Conservation (phyloP, 1,140 invertebrate genomes). For the Calosoma granatense region DNA sequence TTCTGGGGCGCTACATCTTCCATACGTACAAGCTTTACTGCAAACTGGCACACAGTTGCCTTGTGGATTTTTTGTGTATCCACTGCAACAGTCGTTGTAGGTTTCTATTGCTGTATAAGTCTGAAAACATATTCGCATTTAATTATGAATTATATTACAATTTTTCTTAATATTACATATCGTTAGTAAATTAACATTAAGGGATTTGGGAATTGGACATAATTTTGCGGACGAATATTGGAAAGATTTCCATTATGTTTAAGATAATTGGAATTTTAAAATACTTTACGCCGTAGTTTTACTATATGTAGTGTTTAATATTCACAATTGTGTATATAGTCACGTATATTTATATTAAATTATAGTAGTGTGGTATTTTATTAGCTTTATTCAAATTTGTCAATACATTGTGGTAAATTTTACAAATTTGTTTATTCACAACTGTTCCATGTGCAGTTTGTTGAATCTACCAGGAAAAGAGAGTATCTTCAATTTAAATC, state of each 20-base stretch:
- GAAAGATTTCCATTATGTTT: not conserved
- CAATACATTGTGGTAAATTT: not conserved
- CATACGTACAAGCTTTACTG: slow-evolving; percentile 30
- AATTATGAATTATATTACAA: not conserved
- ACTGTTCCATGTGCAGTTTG: too few relatives aligned
- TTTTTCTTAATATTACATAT: not conserved
- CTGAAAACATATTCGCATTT: not conserved
- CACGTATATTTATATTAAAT: not conserved
- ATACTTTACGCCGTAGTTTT: not conserved
- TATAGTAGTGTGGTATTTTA: not conserved
- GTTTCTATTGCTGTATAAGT: not conserved
- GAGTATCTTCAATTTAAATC: too few relatives aligned
- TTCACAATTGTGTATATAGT: too few relatives aligned
- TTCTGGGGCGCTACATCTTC: slow-evolving; percentile 25
- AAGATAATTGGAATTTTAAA: not conserved
- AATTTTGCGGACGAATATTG: not conserved
- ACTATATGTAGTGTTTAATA: too few relatives aligned
- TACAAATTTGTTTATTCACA: not conserved
- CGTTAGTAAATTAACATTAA: not conserved
- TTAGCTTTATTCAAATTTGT: not conserved
- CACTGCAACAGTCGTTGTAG: not conserved
- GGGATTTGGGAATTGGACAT: not conserved
- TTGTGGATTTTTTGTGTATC: not conserved
- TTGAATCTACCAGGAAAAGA: too few relatives aligned
- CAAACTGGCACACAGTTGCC: slow-evolving; percentile 29